These are phyloP conservation scores for Rafetus swinhoei DNA, from an alignment of 2,113 vertebrate species.

Conservation along the genomic window DNA sequence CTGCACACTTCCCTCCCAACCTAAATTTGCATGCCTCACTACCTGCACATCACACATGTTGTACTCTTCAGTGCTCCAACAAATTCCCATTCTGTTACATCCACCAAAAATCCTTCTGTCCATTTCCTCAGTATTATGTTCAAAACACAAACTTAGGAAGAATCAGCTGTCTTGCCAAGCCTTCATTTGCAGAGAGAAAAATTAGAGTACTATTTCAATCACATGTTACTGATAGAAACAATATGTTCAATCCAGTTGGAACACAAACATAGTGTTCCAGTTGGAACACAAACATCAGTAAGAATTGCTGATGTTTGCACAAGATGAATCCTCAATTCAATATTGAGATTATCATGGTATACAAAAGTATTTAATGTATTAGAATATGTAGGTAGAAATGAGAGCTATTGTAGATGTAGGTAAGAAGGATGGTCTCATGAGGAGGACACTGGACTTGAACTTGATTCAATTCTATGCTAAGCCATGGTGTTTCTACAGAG, in stretches of 20 bases:
- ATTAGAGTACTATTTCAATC: not conserved
- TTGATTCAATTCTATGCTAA: not conserved
- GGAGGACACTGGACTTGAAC: not conserved
- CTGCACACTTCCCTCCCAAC: not conserved
- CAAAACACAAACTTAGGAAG: not conserved
- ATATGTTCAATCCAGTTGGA: not conserved
- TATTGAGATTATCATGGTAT: not conserved
- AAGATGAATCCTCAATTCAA: not conserved
- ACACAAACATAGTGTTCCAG: not conserved
- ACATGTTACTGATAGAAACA: not conserved
- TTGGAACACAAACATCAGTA: not conserved
- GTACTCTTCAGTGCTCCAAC: not conserved
- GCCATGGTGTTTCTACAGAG: not conserved
- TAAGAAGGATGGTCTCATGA: not conserved
- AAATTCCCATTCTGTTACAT: not conserved
- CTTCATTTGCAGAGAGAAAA: not conserved
- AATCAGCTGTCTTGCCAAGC: not conserved
- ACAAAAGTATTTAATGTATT: not conserved
- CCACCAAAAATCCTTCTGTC: not conserved
- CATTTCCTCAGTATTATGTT: not conserved
- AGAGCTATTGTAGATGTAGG: not conserved
- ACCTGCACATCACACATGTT: not conserved
- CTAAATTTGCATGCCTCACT: not conserved
- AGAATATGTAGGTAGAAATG: too few relatives aligned
- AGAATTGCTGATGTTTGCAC: not conserved